Evolutionary conservation across 2,113 vertebrate genomes (phyloP).

Genomic region (Pampusana beccarii): DNA sequence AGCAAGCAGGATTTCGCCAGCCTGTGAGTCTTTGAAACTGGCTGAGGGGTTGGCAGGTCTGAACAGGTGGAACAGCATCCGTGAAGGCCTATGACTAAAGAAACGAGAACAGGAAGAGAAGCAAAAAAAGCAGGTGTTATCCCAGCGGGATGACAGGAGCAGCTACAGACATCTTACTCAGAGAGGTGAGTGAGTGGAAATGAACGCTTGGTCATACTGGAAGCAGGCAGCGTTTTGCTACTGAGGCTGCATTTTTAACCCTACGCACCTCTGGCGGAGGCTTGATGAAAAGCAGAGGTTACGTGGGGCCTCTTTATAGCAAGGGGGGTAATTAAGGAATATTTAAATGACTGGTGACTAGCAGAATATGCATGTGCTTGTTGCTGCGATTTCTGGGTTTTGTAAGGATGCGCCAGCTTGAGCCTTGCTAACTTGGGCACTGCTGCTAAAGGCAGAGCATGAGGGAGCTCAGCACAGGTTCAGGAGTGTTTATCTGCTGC

Average conservation of each 20-base stretch:
- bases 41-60: background rate
- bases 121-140: background rate
- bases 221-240: background rate
- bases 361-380: background rate
- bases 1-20: background rate
- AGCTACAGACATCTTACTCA: background rate
- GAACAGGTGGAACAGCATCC: background rate
- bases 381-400: background rate
- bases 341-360: background rate
- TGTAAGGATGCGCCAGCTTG: background rate
- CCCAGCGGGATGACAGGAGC: constrained; percentile 48
- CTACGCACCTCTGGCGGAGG: constrained; percentile 6
- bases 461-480: background rate
- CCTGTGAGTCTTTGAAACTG: background rate
- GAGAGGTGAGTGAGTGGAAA: constrained; percentile 52
- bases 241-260: background rate
- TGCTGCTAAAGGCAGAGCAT: background rate
- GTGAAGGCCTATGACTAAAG: background rate
- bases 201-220: constrained; percentile 11
- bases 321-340: background rate
- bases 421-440: background rate
- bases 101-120: constrained; percentile 6
- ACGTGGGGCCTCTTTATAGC: background rate
- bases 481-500: background rate
- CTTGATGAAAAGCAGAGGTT: background rate